A percentile compares a stretch with the other conserved stretches of the same genome.
Conservation (phyloP, 2,797 vertebrate genomes). For the Lagocephalus sceleratus region DNA sequence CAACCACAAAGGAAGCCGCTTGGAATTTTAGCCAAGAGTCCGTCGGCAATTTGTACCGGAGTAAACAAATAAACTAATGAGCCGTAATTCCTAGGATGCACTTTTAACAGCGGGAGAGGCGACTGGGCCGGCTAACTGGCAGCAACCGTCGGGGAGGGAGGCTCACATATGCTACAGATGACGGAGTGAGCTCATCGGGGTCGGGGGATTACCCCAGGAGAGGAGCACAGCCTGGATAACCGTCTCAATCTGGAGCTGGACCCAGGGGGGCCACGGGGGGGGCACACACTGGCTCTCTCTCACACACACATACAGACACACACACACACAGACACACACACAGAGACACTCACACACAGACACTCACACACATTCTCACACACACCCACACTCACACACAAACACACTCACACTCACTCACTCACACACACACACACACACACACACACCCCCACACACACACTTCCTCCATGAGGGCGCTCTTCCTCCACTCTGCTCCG, state of each 20-base stretch:
- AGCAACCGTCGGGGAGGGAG: slow-evolving; percentile 45
- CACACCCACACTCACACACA: too few relatives aligned
- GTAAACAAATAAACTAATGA: slow-evolving; percentile 77
- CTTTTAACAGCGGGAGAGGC: slow-evolving; percentile 54
- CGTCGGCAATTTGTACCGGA: slow-evolving; percentile 46
- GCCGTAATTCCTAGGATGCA: slow-evolving; percentile 59
- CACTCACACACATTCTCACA: too few relatives aligned
- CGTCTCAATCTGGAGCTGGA: slow-evolving; percentile 70
- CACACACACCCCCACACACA: too few relatives aligned
- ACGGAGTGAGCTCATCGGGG: slow-evolving; percentile 74
- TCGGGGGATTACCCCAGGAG: slow-evolving; percentile 73
- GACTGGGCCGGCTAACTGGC: slow-evolving; percentile 68
- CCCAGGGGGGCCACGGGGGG: too few relatives aligned
- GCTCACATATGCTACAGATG: slow-evolving; percentile 68
- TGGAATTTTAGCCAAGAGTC: slow-evolving; percentile 33
- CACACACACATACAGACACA: too few relatives aligned
- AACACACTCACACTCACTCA: too few relatives aligned
- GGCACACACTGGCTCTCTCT: too few relatives aligned
- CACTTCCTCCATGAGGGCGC: too few relatives aligned
- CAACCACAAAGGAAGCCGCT: slow-evolving; percentile 27
- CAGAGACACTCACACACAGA: too few relatives aligned
- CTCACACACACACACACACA: too few relatives aligned
- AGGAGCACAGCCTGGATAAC: slow-evolving; percentile 69
- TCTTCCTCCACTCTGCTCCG: too few relatives aligned
- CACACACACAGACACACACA: too few relatives aligned